Evolutionary conservation across 2,888 invertebrate species (phyloP).

Genomic region (Laothoe populi): DNA sequence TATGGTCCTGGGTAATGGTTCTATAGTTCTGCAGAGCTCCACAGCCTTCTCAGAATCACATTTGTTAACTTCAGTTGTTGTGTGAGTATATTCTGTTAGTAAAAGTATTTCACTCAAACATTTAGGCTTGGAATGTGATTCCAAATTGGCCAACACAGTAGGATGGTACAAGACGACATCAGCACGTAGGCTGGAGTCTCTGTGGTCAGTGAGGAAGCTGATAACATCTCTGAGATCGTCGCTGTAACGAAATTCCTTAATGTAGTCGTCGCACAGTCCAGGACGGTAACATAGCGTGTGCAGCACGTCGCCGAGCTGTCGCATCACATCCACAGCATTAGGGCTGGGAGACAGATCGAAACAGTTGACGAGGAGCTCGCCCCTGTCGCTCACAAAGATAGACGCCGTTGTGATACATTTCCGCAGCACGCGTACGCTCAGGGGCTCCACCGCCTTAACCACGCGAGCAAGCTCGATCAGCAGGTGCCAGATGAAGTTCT

Average conservation of each 20-base stretch:
- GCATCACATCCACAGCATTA: constrained; percentile 48
- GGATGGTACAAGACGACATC: constrained; percentile 78
- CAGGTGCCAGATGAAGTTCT: constrained; percentile 73
- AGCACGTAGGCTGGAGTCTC: constrained; percentile 59
- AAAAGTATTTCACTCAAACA: constrained; percentile 60
- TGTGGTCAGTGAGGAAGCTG: constrained; percentile 65
- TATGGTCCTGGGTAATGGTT: constrained; percentile 64
- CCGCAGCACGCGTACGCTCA: constrained; percentile 58
- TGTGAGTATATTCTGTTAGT: constrained; percentile 44
- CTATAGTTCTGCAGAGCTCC: constrained; percentile 58
- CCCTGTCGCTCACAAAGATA: constrained; percentile 65
- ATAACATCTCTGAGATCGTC: constrained; percentile 71
- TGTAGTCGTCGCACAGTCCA: constrained; percentile 45
- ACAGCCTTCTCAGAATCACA: constrained; percentile 78
- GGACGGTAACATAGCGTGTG: constrained; percentile 54
- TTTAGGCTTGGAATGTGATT: constrained; percentile 51
- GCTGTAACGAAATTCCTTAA: constrained; percentile 62
- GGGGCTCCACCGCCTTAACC: constrained; percentile 58
- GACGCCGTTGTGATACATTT: constrained; percentile 62
- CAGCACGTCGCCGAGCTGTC: constrained; percentile 66
- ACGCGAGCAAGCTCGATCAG: constrained; percentile 69
- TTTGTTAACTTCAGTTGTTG: constrained; percentile 62
- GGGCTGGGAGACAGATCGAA: constrained; percentile 56
- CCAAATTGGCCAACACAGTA: constrained; percentile 74
- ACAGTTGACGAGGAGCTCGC: constrained; percentile 70